Evolutionary conservation across 2,797 vertebrate species (phyloP), one percentile per base, ranked within the genome.

Genomic region (Salmo trutta): DNA sequence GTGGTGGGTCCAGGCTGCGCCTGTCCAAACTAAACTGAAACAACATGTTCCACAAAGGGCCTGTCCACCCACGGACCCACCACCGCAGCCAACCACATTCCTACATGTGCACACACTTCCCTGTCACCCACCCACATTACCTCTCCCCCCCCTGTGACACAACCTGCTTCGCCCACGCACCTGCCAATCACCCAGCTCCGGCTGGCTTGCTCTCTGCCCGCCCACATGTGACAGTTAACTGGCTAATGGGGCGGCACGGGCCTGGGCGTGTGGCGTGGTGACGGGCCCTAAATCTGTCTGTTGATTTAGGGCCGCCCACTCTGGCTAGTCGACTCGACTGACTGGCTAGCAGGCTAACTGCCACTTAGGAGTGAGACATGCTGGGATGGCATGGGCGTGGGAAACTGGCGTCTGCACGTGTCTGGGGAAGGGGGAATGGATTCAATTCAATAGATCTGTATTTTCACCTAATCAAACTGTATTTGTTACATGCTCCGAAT

Each of bases 221-320:
- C 90, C 90, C 85, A 91, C 91, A 70, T 77, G 53, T 84, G 88
- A 86, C 90, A 88, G 84, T 91, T 91, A 91, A 91, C 89, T 88
- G 80, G 2, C 83, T 88, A 91, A 92, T 86, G 88, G 90, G 83
- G 88, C 75, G 83, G 76, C 84, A 77, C 53, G 75, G 87, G 84
- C 81, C 79, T 15, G 15, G 87, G 80, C 78, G 75, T 79, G 83
- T 80, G 82, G 68, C 33, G 33, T 74, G 56, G 77, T 10, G 21
- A 17, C 21, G 3, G 31, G 27, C 12, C 52, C n/a, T 21, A 64
- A 27, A 85, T 86, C 88, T 70, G 79, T 71, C 1, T 67, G 75
- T 84, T 78, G 82, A 74, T 86, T 78, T 78, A 79, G 70, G 73
- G 59, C 79, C 73, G 77, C 92, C 91, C 86, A 92, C 92, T 71